Evolutionary conservation across 2,888 invertebrate genomes (phyloP), one percentile per base, ranked within the genome.

Genomic region (Caenorhabditis doughertyi): DNA sequence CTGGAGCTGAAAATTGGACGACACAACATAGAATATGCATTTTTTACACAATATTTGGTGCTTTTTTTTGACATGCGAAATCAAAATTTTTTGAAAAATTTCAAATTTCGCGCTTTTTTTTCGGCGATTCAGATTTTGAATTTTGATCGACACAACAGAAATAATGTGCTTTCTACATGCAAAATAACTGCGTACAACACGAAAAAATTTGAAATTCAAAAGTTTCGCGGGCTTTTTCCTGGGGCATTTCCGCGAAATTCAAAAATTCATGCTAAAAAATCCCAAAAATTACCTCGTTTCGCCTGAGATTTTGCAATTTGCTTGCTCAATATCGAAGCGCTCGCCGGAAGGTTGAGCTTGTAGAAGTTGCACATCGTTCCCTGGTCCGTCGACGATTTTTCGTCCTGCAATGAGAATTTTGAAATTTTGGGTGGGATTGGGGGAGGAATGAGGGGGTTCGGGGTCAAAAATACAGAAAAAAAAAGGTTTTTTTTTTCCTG

Each of bases 221-320:
- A n/a, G n/a, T n/a, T n/a, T n/a, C n/a, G n/a, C n/a, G n/a, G n/a
- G n/a, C n/a, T n/a, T n/a, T n/a, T n/a, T n/a, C n/a, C n/a, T 32
- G 7, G 18, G 21, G 9, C 1, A 32, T 18, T 29, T 27, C 7
- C 47, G 47, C 13, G 39, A 35, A 51, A 7, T 49, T 49, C 21
- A 16, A 25, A 47, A 27, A 32, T 32, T 4, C 32, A 32, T 32
- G n/a, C n/a, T n/a, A n/a, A n/a, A n/a, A n/a, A n/a, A n/a, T n/a
- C n/a, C n/a, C n/a, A 42, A 42, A 42, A 42, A 42, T 60, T 68
- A 82, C 82, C 82, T 49, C 82, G 67, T 70, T 82, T 82, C 0
- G 82, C 82, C 29, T 82, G 82, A 16, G 82, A 77, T 53, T 82
- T 82, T 0, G 82, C 82, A 16, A 82, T 82, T 39, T 82, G 82